Evolutionary conservation across 1,140 invertebrate species (phyloP), one percentile per base, ranked within the genome.

Genomic region (Drosophila chauvacae): DNA sequence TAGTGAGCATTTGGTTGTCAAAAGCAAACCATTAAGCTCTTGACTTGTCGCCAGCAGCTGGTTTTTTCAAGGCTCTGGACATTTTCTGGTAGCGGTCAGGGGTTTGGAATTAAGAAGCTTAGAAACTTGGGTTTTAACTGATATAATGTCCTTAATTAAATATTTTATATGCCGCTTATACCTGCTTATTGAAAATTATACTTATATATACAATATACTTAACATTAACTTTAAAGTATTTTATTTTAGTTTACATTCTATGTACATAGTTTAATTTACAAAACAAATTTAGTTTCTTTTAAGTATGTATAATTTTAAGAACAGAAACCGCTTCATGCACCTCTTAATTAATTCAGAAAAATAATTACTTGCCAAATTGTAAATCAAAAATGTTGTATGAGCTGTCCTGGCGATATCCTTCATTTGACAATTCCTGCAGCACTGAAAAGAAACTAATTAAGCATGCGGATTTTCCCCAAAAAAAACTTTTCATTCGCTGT

Each of bases 21-120:
- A 57, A 72, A 59, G 66, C 82, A 76, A 82, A 53, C 70, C 75
- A 82, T 82, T 82, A 81, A 79, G 82, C 78, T 78, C 69, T 81
- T 65, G 77, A 74, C 66, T 80, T 74, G 77, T 63, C 60, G 65
- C 59, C 47, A 59, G 70, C 59, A 71, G 71, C 77, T 79, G 47
- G 60, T 78, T 73, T 57, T 23, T 23, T 37, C 28, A 20, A 23
- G 66, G 28, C 26, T 47, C 18, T 33, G 48, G 26, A 26, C 5
- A 23, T 42, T 41, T 57, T 37, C 37, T 23, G 42, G 56, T 39
- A 23, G 42, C n/a, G 9, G 11, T 3, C n/a, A 16, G 26, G 18
- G 33, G 23, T 18, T 18, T 18, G 44, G 9, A 33, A 50, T 41
- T 33, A 16, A 30, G 28, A 13, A 33, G 20, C 26, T 55, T 55